phyloP scores from a whole-genome alignment of 2,797 vertebrate genomes.

The Hemibagrus guttatus region DNA sequence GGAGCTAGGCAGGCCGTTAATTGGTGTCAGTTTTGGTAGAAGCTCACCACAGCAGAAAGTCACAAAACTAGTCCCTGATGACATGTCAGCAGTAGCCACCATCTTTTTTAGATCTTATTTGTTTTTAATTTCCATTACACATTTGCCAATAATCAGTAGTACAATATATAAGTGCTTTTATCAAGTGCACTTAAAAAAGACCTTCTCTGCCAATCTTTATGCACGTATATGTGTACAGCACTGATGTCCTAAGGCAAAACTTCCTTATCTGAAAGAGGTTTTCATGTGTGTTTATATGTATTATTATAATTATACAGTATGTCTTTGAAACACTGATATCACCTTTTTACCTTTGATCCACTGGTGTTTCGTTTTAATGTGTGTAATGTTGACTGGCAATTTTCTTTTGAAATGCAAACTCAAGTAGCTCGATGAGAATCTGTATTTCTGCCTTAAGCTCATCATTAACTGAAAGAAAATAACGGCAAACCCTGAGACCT shows the following conservation, averaged over 20 bases:
- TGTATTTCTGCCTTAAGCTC: slow-evolving; percentile 25
- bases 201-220: not conserved
- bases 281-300: not conserved
- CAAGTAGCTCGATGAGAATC: not conserved
- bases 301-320: not conserved
- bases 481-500: slow-evolving; percentile 17
- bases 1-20: slow-evolving; percentile 39
- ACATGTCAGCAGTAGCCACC: slow-evolving; percentile 14
- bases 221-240: not conserved
- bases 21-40: slow-evolving; percentile 41
- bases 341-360: not conserved
- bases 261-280: not conserved
- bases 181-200: not conserved
- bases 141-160: not conserved
- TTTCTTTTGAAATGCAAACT: slow-evolving; percentile 15
- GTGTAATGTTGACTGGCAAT: slow-evolving; percentile 16
- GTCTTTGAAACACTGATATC: not conserved
- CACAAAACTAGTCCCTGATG: slow-evolving; percentile 38
- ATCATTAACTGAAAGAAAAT: slow-evolving; percentile 17
- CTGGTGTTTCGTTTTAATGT: not conserved
- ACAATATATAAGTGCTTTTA: not conserved
- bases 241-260: not conserved
- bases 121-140: not conserved
- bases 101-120: slow-evolving; percentile 20
- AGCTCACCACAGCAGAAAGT: slow-evolving; percentile 30